Base-by-base conservation (phyloP, 2,113 vertebrate species). In the Noturus placidus region DNA sequence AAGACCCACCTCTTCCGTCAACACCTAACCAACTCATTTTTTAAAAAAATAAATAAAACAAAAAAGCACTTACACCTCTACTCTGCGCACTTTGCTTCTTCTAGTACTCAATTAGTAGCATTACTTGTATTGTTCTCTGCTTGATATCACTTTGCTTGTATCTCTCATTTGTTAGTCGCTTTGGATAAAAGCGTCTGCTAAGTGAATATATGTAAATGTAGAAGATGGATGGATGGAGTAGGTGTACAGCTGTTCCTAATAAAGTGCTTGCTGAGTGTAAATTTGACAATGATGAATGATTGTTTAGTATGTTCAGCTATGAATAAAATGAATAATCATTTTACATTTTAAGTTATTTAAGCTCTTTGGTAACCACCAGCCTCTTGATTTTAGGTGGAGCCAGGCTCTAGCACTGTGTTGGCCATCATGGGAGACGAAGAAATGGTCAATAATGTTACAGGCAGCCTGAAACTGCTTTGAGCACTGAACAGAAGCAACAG, bases 351-450 rank as follows among this genome's bases (percentile, higher is more conserved):
- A 54, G 2, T 57, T 14, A 25, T 38, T 81, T 20, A 38, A 59
- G 30, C 79, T 59, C 22, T 69, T 33, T 85, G n/a, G 2, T 63
- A 84, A 85, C 61, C 38, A 46, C 10, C n/a, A 72, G 59, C 15
- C 30, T 85, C 19, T 42, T 89, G 80, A 78, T 72, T 67, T 52
- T 90, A 97, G 96, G 95, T 97, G 91, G 95, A 95, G 77, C 87
- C 95, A 54, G 96, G 96, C 14, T 96, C 96, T 59, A 93, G 93
- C 86, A 97, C 96, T 0, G 94, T 97, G 38, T 89, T 97, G 88
- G 95, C 95, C 90, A 94, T 97, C 74, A 94, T 97, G 86, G 96
- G 96, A 5, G 96, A 96, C 86, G 96, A 96, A 78, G 95, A 96
- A 83, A 94, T 95, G 89, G 96, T 96, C 79, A 96, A 96, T 91